A percentile compares a stretch with the other conserved stretches of the same genome.
Evolutionary conservation across 2,113 vertebrate species (phyloP).

Genomic region (Actenoides hombroni): DNA sequence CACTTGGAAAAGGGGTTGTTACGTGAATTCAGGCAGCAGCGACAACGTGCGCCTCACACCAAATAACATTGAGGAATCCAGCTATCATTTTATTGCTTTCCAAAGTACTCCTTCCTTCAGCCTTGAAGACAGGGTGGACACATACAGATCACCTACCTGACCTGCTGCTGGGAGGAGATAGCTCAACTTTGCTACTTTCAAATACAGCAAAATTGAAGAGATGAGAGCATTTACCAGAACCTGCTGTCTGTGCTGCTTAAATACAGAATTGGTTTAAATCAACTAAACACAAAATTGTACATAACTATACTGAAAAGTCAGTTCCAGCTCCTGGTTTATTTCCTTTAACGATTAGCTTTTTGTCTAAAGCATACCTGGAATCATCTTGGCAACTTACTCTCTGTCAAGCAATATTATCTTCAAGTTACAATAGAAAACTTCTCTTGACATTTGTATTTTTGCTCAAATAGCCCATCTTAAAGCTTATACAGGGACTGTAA

Average conservation of each 20-base stretch:
- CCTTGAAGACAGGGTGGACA: background rate
- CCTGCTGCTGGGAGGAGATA: background rate
- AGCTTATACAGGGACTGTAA: background rate
- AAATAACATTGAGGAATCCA: background rate
- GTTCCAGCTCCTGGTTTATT: background rate
- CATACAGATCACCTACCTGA: background rate
- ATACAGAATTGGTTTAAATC: background rate
- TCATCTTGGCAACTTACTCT: background rate
- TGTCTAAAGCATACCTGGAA: background rate
- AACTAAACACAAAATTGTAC: background rate
- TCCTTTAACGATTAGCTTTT: background rate
- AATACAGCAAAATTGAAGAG: background rate
- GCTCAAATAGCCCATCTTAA: background rate
- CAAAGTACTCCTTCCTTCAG: background rate
- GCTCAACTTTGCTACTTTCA: background rate
- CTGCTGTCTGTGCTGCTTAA: background rate
- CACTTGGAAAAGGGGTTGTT: background rate
- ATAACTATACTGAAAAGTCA: background rate
- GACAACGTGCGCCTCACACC: accelerated
- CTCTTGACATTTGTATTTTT: background rate
- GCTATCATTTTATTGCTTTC: background rate
- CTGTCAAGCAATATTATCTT: background rate
- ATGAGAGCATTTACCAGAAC: background rate
- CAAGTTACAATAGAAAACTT: background rate
- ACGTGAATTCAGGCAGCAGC: background rate